Conservation (phyloP, 53 echinoderm and acorn worm species). For the Astropecten irregularis region DNA sequence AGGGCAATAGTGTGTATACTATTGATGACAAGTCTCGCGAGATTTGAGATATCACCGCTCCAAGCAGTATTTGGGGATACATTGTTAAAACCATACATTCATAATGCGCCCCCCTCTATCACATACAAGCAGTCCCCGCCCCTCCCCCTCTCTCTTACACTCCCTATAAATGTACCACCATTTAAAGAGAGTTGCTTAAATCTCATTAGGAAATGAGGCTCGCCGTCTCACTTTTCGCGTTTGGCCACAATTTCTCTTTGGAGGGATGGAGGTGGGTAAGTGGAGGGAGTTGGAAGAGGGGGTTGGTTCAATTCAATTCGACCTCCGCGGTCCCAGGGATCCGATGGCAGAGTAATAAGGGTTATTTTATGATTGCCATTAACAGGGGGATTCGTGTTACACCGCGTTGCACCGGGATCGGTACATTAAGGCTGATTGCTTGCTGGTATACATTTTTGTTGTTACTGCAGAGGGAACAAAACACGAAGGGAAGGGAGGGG, state of each 20-base stretch:
- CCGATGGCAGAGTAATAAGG: constrained; percentile 5
- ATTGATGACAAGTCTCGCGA: no score
- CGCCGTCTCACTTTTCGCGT: constrained; percentile 46
- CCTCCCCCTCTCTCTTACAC: no score
- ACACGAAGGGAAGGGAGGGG: no score
- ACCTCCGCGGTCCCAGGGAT: neutral
- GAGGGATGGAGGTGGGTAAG: neutral
- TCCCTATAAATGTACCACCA: constrained; percentile 4
- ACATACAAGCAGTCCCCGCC: neutral
- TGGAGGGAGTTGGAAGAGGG: neutral
- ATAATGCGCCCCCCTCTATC: neutral
- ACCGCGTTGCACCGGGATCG: constrained; percentile 10
- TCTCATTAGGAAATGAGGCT: constrained; percentile 31
- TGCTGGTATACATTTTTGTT: neutral
- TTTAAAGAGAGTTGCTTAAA: constrained; percentile 17
- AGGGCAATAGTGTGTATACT: no score
- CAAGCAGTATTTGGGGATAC: no score
- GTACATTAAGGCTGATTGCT: constrained; percentile 59
- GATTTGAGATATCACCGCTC: no score
- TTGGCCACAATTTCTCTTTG: neutral
- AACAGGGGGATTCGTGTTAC: constrained; percentile 40
- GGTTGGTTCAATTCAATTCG: constrained; percentile 15
- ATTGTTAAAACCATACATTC: constrained; percentile 1
- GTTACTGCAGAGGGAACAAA: no score
- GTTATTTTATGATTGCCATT: constrained; percentile 19